Percentiles rank a stretch among this genome's conserved stretches.
Conservation (phyloP, 2,888 invertebrate species). For the Quadroppia sp. region DNA sequence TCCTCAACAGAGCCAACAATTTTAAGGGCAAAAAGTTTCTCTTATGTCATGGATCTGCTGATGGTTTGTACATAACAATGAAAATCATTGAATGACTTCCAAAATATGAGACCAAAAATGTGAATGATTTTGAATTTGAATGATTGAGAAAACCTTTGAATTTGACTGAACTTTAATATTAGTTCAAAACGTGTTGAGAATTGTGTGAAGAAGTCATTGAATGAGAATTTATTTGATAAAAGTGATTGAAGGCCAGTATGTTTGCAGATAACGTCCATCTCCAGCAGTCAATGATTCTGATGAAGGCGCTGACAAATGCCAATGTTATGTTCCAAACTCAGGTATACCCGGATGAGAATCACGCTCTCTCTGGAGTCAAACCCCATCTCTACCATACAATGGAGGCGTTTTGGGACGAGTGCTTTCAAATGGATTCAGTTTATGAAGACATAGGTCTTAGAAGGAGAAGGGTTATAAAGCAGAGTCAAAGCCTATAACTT, state of each 20-base stretch:
- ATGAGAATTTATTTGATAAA: too few species aligned
- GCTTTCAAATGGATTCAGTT: constrained; percentile 58
- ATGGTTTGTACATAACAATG: constrained; percentile 60
- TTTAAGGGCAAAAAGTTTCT: constrained; percentile 84
- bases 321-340: constrained; percentile 87
- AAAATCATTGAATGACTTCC: background rate
- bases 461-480: constrained; percentile 35
- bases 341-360: constrained; percentile 91
- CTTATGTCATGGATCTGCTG: constrained; percentile 88
- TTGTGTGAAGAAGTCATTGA: too few species aligned
- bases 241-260: too few species aligned
- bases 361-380: constrained; percentile 70
- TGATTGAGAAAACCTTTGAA: too few species aligned
- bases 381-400: constrained; percentile 84
- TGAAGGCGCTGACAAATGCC: constrained; percentile 75
- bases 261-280: constrained; percentile 74
- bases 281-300: constrained; percentile 88
- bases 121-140: too few species aligned
- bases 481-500: background rate
- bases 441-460: constrained; percentile 38
- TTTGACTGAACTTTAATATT: too few species aligned
- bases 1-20: constrained; percentile 77
- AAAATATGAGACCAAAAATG: background rate
- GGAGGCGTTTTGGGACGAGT: constrained; percentile 86
- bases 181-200: too few species aligned